Base-by-base conservation (phyloP, 37 sponge, comb jelly and placozoan genomes). In the Ephydatia muelleri region DNA sequence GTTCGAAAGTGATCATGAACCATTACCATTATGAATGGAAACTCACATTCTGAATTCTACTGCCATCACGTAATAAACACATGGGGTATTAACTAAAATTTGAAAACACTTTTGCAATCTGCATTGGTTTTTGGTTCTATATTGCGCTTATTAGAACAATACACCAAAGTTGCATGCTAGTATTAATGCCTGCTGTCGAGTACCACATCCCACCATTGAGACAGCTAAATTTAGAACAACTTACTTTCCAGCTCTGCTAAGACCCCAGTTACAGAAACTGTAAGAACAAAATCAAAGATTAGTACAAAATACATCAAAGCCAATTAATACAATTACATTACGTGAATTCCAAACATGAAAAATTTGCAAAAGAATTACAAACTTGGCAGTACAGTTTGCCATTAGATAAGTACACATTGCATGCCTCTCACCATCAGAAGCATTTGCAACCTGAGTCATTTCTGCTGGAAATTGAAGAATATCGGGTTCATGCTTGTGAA, bases 181-280 rank as follows among this genome's bases (percentile, higher is more conserved):
- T n/a, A 11, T n/a, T 71, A 71, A 71, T n/a, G n/a, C n/a, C n/a
- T n/a, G n/a, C n/a, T n/a, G n/a, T n/a, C n/a, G n/a, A n/a, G 43
- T 5, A 75, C 28, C 5, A 30, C 5, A 37, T 5, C 29, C 26
- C 65, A 39, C 23, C n/a, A 26, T 34, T 57, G 27, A 11, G 4
- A 69, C 8, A 69, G 3, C 23, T 23, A 35, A 68, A 21, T 27
- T 25, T 13, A 31, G 5, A 71, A 33, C 70, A 77, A 30, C 83
- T 30, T 75, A 94, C 94, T 86, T 88, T 94, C 95, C 26, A 94
- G 43, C 82, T 94, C 95, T 40, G 84, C 95, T 36, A 88, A 43
- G 19, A 94, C 85, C 19, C 92, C 79, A 38, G 86, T 88, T 9
- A 91, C 83, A 29, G 95, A 94, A 67, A 90, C 95, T 94, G 75